Conservation (phyloP, 2,888 invertebrate species). For the Rhorus exstirpatorius region DNA sequence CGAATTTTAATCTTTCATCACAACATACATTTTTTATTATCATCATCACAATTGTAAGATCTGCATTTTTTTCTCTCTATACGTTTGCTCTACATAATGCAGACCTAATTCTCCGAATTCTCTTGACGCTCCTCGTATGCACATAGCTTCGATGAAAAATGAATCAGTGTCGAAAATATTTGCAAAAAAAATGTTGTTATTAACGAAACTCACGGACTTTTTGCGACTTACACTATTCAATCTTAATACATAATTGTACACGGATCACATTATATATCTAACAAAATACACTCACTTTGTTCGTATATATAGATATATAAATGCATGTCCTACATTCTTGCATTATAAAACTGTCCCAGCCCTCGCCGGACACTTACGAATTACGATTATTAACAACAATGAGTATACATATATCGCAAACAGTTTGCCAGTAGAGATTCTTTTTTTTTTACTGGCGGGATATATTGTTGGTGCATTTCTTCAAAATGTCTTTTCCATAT, state of each 20-base stretch:
- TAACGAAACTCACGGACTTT: no score
- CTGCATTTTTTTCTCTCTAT: background rate
- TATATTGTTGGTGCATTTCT: background rate
- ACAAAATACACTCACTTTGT: conserved; percentile 58
- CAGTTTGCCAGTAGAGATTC: background rate
- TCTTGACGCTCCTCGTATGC: conserved; percentile 2
- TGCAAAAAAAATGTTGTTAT: background rate
- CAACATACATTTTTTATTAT: conserved; percentile 64
- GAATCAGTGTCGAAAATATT: background rate
- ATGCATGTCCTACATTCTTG: conserved; percentile 30
- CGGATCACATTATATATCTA: conserved; percentile 54
- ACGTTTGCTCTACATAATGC: background rate
- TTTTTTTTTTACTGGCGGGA: background rate
- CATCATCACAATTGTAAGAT: conserved; percentile 57
- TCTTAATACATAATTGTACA: conserved; percentile 49
- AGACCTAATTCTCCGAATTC: background rate
- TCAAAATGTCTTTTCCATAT: background rate
- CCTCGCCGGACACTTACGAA: conserved; percentile 39
- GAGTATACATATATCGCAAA: conserved; percentile 9
- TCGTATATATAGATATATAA: conserved; percentile 45
- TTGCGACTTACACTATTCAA: no score
- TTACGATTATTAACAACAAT: conserved; percentile 19
- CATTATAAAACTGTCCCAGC: conserved; percentile 51
- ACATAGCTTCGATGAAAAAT: conserved; percentile 6
- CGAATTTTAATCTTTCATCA: conserved; percentile 4